A percentile compares a stretch with the other conserved stretches of the same genome.
Evolutionary conservation across 2,113 vertebrate genomes (phyloP).

Genomic region (Columba livia): DNA sequence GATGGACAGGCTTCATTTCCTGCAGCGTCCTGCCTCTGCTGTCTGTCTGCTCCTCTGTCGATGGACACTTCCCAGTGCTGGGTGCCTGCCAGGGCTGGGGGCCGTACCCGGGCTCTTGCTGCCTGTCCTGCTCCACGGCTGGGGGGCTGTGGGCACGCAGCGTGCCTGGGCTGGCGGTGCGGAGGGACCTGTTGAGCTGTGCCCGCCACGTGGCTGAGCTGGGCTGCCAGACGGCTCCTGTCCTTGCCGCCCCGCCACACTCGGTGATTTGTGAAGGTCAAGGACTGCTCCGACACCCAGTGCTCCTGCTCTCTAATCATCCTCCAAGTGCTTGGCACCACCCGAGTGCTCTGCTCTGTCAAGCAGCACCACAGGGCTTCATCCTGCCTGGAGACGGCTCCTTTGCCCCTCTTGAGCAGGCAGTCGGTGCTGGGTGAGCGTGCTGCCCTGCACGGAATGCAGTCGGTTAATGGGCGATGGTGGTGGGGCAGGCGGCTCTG

Average conservation of each 20-base stretch:
- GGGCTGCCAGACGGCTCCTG: conserved; percentile 6
- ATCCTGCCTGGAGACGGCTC: not conserved
- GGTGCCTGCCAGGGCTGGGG: not conserved
- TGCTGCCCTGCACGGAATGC: not conserved
- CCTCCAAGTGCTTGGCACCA: not conserved
- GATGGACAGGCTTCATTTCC: not conserved
- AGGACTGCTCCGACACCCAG: not conserved
- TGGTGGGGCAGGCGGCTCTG: not conserved
- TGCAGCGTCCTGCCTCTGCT: not conserved
- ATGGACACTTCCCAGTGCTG: not conserved
- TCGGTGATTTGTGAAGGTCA: conserved; percentile 61
- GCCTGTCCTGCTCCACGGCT: not conserved
- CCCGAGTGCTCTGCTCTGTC: conserved; percentile 16
- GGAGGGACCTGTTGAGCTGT: not conserved
- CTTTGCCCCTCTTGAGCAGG: rapidly evolving
- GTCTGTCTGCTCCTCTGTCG: not conserved
- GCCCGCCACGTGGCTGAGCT: not conserved
- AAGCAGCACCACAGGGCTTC: not conserved
- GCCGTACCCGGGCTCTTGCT: rapidly evolving
- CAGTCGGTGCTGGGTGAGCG: not conserved
- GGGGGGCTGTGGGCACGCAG: not conserved
- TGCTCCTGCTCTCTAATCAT: conserved; percentile 25
- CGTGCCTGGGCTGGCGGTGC: rapidly evolving
- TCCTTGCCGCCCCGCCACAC: not conserved
- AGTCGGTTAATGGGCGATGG: rapidly evolving